These are phyloP conservation scores for Laspeyria flexula DNA, from an alignment of 2,888 invertebrate species.

Conservation along the genomic window DNA sequence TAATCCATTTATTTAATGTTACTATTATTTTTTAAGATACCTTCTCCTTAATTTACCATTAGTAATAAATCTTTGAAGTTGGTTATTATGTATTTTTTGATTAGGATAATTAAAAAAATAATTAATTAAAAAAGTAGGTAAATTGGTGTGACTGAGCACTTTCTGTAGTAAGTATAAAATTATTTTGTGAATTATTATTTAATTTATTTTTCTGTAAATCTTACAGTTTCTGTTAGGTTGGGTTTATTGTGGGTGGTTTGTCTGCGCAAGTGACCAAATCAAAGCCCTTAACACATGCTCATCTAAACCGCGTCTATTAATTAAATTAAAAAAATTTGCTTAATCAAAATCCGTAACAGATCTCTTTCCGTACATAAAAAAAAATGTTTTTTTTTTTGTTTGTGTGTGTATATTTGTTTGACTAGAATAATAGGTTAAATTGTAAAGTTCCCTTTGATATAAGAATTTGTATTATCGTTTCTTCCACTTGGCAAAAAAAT, in stretches of 20 bases:
- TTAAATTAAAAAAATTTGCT: too few relatives aligned
- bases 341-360: too few relatives aligned
- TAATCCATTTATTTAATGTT: conserved; percentile 79
- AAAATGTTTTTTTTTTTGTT: conserved; percentile 47
- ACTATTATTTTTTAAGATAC: conserved; percentile 81
- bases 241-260: conserved; percentile 15
- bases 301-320: conserved; percentile 14
- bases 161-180: conserved; percentile 36
- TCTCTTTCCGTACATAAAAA: conserved; percentile 62
- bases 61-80: conserved; percentile 73
- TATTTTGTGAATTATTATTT: conserved; percentile 40
- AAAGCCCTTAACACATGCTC: too few relatives aligned
- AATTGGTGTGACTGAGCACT: conserved; percentile 56
- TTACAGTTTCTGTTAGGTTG: conserved; percentile 14
- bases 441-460: conserved; percentile 68
- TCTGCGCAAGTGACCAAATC: too few relatives aligned
- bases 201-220: conserved; percentile 39
- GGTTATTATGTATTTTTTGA: conserved; percentile 70
- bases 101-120: conserved; percentile 44
- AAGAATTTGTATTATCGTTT: conserved; percentile 46
- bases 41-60: conserved; percentile 76
- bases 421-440: conserved; percentile 79
- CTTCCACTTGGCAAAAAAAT: conserved; percentile 53
- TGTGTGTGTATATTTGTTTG: conserved; percentile 83
- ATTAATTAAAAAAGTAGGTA: conserved; percentile 55